Percentiles rank a stretch among this genome's conserved stretches.
These are phyloP conservation scores for Caenorhabditis latens DNA, from an alignment of 1,140 invertebrate genomes.

Conservation along the genomic window DNA sequence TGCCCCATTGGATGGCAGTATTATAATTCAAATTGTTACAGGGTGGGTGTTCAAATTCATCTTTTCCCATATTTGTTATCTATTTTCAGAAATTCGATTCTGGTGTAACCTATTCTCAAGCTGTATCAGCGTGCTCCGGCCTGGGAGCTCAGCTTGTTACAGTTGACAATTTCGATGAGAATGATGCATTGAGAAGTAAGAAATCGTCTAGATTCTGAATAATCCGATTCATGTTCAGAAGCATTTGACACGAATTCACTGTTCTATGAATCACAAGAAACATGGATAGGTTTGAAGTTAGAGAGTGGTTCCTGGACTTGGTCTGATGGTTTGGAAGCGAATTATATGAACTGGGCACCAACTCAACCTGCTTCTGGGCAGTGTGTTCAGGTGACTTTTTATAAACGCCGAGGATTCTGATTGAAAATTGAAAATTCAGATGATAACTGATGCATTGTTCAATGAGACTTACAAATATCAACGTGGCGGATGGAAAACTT, in stretches of 20 bases:
- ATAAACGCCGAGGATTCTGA: neutral
- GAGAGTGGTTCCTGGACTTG: neutral
- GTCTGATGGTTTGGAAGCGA: neutral
- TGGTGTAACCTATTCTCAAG: neutral
- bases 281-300: constrained; percentile 16
- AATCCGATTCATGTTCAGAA: neutral
- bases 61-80: neutral
- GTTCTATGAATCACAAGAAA: neutral
- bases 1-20: neutral
- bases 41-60: neutral
- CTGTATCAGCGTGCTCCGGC: neutral
- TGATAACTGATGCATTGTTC: constrained; percentile 15
- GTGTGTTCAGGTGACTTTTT: neutral
- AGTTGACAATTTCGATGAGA: neutral
- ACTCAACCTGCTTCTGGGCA: neutral
- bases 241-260: constrained; percentile 16
- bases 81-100: constrained; percentile 10
- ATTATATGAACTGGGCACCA: constrained; percentile 9
- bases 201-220: neutral
- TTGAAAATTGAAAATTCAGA: neutral
- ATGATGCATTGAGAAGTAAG: constrained; percentile 20
- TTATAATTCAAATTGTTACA: neutral
- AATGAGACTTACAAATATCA: constrained; percentile 8
- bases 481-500: constrained; percentile 27
- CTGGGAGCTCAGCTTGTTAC: neutral